Evolutionary conservation across 2,888 invertebrate genomes (phyloP), one percentile per base, ranked within the genome.

Genomic region (Griposia aprilina): DNA sequence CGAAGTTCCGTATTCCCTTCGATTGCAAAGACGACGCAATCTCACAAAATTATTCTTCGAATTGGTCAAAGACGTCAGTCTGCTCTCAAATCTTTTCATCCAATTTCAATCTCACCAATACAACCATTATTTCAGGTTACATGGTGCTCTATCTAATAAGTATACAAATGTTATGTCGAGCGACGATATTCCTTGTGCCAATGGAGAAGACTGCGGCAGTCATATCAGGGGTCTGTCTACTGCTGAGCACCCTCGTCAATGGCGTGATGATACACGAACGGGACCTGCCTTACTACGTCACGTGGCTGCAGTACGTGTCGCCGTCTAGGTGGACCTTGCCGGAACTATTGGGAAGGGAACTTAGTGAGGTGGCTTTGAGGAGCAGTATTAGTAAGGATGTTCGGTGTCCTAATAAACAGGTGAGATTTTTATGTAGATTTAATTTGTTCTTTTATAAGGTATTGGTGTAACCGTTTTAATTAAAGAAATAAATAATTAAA

Each of bases 261-360:
- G 98, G 98, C 0, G 98, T 97, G 89, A 95, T 97, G 83, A 91
- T 98, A 52, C 98, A 98, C 90, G 97, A 97, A 8, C 96, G 97
- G 76, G 98, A 98, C 92, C 89, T 98, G 82, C 97, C 98, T 2
- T 91, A 95, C 36, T 97, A 98, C 90, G 97, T 97, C 80, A 95
- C 95, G 74, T 98, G 98, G 98, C 92, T 98, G 83, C 97, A 97
- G 87, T 97, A 97, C 87, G 96, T 97, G 67, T 98, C 98, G 5
- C 98, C 98, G 0, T 97, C 98, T 1, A 97, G 97, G 77, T 98
- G 98, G 98, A 93, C 98, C 3, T 91, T 98, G 85, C 98, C 98
- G 0, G 97, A 98, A 83, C 93, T 98, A 69, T 93, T 98, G 74
- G 97, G 97, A 79, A 96, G 97, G 83, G 98, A 98, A 90, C 97